phyloP scores from a whole-genome alignment of 2,113 vertebrate genomes.

The Passerina amoena region DNA sequence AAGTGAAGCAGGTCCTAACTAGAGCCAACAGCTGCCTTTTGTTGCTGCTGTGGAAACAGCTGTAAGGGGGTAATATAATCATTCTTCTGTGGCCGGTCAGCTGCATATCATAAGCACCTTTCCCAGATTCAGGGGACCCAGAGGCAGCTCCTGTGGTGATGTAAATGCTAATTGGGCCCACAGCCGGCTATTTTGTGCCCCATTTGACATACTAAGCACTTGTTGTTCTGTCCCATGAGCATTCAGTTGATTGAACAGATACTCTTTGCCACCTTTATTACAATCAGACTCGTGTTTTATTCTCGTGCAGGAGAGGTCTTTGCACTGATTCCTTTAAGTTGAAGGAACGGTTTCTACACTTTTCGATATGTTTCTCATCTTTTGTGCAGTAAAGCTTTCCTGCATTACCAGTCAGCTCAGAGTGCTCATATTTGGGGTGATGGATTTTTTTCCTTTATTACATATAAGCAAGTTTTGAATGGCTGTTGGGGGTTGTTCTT shows the following conservation, averaged over 20 bases:
- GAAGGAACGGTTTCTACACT: background rate
- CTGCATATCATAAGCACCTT: conserved; percentile 40
- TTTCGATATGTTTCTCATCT: background rate
- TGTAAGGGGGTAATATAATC: conserved; percentile 29
- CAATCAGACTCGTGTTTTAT: background rate
- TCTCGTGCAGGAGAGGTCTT: background rate
- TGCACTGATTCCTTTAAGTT: background rate
- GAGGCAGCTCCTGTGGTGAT: conserved; percentile 22
- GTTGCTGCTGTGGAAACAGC: conserved; percentile 53
- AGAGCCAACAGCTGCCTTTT: conserved; percentile 56
- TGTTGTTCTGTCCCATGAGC: background rate
- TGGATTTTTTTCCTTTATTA: background rate
- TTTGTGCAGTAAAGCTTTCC: background rate
- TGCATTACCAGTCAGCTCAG: background rate
- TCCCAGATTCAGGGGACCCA: background rate
- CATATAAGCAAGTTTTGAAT: background rate
- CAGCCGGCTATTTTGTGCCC: background rate
- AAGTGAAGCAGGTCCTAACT: conserved; percentile 26
- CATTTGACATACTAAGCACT: conserved; percentile 21
- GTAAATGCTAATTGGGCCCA: conserved; percentile 14
- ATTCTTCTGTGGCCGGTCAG: conserved; percentile 19
- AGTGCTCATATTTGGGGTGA: background rate
- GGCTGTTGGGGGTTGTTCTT: background rate
- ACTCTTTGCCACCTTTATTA: background rate
- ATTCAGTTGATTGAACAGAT: background rate